These are phyloP conservation scores for Ceyx erithaca DNA, from an alignment of 2,797 vertebrate genomes.

Conservation along the genomic window DNA sequence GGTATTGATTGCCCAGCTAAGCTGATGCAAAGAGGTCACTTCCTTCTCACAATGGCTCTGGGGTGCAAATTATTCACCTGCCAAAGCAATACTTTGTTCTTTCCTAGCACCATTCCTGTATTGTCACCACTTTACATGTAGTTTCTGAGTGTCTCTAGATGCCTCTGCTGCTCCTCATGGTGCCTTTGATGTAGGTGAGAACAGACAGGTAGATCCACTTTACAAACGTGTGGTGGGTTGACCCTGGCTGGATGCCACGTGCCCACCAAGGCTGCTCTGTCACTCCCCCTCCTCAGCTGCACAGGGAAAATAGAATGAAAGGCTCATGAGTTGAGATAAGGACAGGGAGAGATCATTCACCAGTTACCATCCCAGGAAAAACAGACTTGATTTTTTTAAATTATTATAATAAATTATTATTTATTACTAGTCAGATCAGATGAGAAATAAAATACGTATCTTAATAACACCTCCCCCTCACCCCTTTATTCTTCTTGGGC, in stretches of 20 bases:
- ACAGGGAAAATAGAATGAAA: neutral
- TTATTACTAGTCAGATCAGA: neutral
- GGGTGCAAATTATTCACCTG: constrained; percentile 26
- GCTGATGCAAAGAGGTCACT: constrained; percentile 17
- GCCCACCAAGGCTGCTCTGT: neutral
- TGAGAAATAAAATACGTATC: neutral
- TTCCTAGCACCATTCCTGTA: neutral
- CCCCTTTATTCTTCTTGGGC: neutral
- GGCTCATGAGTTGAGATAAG: neutral
- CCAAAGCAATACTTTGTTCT: neutral
- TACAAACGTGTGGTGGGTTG: neutral
- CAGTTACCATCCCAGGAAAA: neutral
- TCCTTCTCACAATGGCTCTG: neutral
- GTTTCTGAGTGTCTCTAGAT: constrained; percentile 30
- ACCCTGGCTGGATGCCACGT: neutral
- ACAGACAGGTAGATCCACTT: neutral
- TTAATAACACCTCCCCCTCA: neutral
- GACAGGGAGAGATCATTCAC: neutral
- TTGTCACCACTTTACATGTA: constrained; percentile 2
- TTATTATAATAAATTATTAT: neutral
- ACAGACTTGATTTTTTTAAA: neutral
- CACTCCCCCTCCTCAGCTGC: neutral
- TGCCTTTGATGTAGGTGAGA: constrained; percentile 4
- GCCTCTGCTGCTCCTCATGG: neutral
- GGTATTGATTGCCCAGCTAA: neutral